A percentile compares a stretch with the other conserved stretches of the same genome.
Evolutionary conservation across 2,888 invertebrate genomes (phyloP).

Genomic region (Meghimatium bilineatum): DNA sequence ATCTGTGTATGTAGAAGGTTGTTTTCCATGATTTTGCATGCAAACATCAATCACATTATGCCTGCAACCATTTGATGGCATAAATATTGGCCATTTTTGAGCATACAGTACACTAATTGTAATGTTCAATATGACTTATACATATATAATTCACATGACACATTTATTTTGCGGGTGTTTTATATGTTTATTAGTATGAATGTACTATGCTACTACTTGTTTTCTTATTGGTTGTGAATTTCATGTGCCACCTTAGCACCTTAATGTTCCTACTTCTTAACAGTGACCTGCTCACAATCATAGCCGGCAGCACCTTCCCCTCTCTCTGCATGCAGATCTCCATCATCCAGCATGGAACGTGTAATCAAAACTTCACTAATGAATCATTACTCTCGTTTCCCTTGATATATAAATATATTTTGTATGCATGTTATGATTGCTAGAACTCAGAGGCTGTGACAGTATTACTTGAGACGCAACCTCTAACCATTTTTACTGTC

Average conservation of each 20-base stretch:
- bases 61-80: too few species aligned
- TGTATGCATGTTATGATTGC: neutral
- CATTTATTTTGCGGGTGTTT: neutral
- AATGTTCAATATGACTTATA: too few species aligned
- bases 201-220: neutral
- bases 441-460: too few species aligned
- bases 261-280: neutral
- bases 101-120: too few species aligned
- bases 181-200: neutral
- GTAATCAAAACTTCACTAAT: neutral
- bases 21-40: too few species aligned
- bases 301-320: neutral
- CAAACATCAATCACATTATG: too few species aligned
- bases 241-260: conserved; percentile 10
- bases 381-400: too few species aligned
- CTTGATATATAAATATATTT: neutral
- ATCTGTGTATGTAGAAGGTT: too few species aligned
- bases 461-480: too few species aligned
- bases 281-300: neutral
- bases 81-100: too few species aligned
- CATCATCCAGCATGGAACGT: neutral
- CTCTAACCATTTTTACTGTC: too few species aligned
- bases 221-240: conserved; percentile 34
- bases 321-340: neutral
- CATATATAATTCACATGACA: neutral